Evolutionary conservation across 2,797 vertebrate species (phyloP).

Genomic region (Chanos chanos): DNA sequence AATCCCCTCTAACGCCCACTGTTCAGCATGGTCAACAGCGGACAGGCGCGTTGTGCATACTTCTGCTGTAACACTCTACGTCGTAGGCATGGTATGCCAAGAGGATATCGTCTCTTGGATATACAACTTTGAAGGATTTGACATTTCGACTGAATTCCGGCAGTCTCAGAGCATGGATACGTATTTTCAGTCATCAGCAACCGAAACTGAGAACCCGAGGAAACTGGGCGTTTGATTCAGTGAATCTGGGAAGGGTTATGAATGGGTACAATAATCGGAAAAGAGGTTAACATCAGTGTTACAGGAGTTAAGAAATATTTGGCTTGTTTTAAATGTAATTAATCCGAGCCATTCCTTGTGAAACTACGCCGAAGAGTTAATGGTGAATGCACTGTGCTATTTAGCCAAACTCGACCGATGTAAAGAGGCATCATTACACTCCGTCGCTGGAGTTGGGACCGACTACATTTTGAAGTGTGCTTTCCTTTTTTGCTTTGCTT

Average conservation of each 20-base stretch:
- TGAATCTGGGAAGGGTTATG: slow-evolving; percentile 29
- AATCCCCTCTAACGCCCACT: slow-evolving; percentile 33
- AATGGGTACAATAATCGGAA: slow-evolving; percentile 15
- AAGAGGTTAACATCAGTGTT: slow-evolving; percentile 1
- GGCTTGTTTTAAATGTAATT: background rate
- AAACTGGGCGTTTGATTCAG: slow-evolving; percentile 16
- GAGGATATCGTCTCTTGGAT: slow-evolving; percentile 23
- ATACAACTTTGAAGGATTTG: slow-evolving; percentile 18
- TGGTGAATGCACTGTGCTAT: slow-evolving; percentile 2
- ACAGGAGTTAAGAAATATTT: background rate
- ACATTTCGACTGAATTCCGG: slow-evolving; percentile 5
- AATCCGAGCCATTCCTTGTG: background rate
- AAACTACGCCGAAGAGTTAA: slow-evolving; percentile 3
- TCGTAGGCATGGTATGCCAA: slow-evolving; percentile 15
- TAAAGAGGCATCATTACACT: background rate
- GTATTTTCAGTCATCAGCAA: slow-evolving; percentile 11
- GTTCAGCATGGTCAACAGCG: slow-evolving; percentile 25
- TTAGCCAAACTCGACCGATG: background rate
- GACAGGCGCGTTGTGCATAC: slow-evolving; percentile 16
- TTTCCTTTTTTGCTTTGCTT: background rate
- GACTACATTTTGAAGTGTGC: background rate
- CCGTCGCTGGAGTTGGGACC: slow-evolving; percentile 20
- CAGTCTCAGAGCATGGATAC: slow-evolving; percentile 17
- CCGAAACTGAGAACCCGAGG: slow-evolving; percentile 18
- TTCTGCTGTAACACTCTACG: slow-evolving; percentile 19